A percentile compares a stretch with the other conserved stretches of the same genome.
Evolutionary conservation across 1,140 invertebrate species (phyloP).

Genomic region (Neodiprion fabricii): DNA sequence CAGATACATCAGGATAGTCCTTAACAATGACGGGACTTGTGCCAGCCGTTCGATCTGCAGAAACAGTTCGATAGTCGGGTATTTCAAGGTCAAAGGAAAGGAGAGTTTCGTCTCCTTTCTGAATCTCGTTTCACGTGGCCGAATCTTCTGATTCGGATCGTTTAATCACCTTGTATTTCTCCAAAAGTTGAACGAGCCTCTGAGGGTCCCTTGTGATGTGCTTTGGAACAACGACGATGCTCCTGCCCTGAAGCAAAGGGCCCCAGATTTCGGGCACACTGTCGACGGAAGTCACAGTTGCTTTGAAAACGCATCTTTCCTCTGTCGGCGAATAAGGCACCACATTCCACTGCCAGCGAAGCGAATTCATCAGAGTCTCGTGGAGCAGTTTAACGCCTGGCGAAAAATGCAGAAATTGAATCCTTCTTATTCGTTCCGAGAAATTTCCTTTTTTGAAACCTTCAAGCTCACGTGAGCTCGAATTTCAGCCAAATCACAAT

Average conservation of each 20-base stretch:
- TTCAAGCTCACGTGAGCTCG: too few species aligned
- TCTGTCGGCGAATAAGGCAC: slow-evolving; percentile 76
- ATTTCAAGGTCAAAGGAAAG: too few species aligned
- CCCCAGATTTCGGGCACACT: slow-evolving; percentile 87
- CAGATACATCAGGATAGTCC: slow-evolving; percentile 77
- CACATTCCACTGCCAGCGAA: slow-evolving; percentile 83
- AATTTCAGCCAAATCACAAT: too few species aligned
- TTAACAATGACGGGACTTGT: slow-evolving; percentile 81
- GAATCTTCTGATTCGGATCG: background rate
- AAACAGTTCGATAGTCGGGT: too few species aligned
- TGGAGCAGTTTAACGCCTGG: slow-evolving; percentile 82
- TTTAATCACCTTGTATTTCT: slow-evolving; percentile 69
- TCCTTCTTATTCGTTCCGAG: too few species aligned
- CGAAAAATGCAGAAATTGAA: too few species aligned
- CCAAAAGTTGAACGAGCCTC: slow-evolving; percentile 70
- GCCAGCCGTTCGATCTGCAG: slow-evolving; percentile 77
- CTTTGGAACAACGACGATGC: slow-evolving; percentile 77
- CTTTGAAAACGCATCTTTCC: slow-evolving; percentile 77
- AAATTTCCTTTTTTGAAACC: too few species aligned
- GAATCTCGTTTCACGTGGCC: too few species aligned
- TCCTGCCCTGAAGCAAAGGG: slow-evolving; percentile 74
- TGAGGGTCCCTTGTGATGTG: slow-evolving; percentile 77
- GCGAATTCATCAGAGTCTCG: slow-evolving; percentile 75
- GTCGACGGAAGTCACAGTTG: slow-evolving; percentile 88
- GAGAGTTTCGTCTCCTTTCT: too few species aligned